Conservation (phyloP, 2,888 invertebrate genomes). For the Hypselothyrea guttata region DNA sequence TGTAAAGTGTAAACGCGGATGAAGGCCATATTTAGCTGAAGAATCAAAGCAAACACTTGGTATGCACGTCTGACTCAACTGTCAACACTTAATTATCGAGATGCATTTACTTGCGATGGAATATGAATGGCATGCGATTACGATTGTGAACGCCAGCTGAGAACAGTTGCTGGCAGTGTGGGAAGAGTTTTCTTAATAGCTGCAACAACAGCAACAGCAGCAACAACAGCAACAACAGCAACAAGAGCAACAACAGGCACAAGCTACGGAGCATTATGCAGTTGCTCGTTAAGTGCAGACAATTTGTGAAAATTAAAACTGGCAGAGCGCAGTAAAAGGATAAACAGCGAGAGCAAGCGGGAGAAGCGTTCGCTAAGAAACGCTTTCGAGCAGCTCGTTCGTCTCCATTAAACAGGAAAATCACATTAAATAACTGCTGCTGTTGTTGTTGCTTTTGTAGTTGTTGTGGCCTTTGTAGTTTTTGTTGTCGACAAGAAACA, state of each 20-base stretch:
- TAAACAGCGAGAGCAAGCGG: background rate
- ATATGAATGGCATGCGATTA: slow-evolving; percentile 1
- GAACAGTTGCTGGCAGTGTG: background rate
- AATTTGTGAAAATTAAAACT: slow-evolving; percentile 47
- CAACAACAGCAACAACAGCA: background rate
- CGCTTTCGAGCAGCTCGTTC: slow-evolving; percentile 18
- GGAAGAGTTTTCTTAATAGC: background rate
- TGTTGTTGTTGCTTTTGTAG: slow-evolving; percentile 3
- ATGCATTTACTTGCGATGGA: background rate
- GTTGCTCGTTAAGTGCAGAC: slow-evolving; percentile 21
- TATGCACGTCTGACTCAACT: no score
- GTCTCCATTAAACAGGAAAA: slow-evolving; percentile 43
- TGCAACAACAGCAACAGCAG: background rate
- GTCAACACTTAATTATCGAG: no score
- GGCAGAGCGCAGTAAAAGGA: slow-evolving; percentile 21
- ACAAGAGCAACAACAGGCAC: background rate
- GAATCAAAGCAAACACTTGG: no score
- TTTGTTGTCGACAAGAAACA: slow-evolving; percentile 32
- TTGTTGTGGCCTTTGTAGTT: slow-evolving; percentile 6
- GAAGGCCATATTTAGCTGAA: no score
- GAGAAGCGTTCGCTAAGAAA: slow-evolving; percentile 24
- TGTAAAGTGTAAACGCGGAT: no score
- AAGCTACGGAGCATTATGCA: slow-evolving; percentile 16
- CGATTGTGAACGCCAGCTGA: background rate
- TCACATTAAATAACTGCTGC: slow-evolving; percentile 32